Conservation (phyloP, 2,113 vertebrate species). For the Scomber colias region DNA sequence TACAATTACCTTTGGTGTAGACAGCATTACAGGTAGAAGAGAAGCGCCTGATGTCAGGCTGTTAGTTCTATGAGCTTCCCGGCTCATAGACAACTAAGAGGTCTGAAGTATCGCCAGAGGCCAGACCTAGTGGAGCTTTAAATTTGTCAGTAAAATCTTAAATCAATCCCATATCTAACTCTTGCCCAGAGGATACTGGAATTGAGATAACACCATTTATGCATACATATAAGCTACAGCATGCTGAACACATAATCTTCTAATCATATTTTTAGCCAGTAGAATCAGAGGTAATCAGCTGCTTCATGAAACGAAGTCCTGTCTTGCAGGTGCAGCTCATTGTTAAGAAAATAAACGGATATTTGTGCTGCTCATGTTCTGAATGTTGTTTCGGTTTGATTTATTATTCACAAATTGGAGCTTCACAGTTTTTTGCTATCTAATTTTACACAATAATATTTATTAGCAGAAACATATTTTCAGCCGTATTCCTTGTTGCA, state of each 20-base stretch:
- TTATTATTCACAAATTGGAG: conserved; percentile 7
- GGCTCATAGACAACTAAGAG: conserved; percentile 48
- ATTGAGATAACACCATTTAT: conserved; percentile 36
- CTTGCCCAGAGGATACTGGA: conserved; percentile 54
- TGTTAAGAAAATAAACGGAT: conserved; percentile 1
- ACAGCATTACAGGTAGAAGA: conserved; percentile 27
- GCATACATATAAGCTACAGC: conserved; percentile 33
- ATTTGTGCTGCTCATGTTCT: conserved; percentile 13
- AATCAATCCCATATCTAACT: conserved; percentile 59
- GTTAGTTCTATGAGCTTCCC: conserved; percentile 49
- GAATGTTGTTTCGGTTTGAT: conserved; percentile 3
- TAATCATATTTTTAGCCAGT: conserved; percentile 35
- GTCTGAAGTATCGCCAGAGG: conserved; percentile 65
- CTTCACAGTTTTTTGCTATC: neutral
- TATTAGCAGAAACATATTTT: conserved; percentile 1
- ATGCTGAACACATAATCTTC: conserved; percentile 52
- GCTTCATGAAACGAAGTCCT: conserved; percentile 38
- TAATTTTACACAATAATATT: neutral
- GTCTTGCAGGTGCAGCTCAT: conserved; percentile 18
- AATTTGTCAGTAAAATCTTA: conserved; percentile 67
- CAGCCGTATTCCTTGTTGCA: conserved; percentile 23
- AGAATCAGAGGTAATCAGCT: conserved; percentile 50
- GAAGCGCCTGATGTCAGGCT: conserved; percentile 35
- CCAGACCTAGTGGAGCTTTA: conserved; percentile 59
- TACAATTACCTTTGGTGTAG: conserved; percentile 58